phyloP scores from a whole-genome alignment of 2,888 invertebrate species.

The Macrosoma leucophasiata region DNA sequence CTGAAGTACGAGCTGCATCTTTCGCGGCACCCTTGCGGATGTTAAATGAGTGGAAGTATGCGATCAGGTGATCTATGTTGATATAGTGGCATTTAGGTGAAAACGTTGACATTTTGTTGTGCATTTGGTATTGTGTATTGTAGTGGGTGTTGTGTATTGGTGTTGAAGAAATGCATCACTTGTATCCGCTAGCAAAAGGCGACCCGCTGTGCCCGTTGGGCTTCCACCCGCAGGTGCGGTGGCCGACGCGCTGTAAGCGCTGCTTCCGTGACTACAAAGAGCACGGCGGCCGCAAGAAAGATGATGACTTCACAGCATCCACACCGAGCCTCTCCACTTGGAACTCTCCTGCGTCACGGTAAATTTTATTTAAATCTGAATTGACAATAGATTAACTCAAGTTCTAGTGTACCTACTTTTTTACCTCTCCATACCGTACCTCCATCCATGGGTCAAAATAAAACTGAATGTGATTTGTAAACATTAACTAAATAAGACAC shows the following conservation, averaged over 20 bases:
- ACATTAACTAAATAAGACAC: too few species aligned
- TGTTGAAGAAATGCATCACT: constrained; percentile 78
- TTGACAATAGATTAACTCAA: too few species aligned
- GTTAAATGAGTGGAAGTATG: constrained; percentile 34
- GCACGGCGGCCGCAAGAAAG: constrained; percentile 85
- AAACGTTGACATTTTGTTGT: constrained; percentile 61
- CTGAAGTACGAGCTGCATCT: constrained; percentile 22
- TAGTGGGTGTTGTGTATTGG: constrained; percentile 33
- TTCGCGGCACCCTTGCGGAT: constrained; percentile 25
- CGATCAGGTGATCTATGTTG: constrained; percentile 35
- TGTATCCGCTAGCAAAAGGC: constrained; percentile 86
- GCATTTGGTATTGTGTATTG: constrained; percentile 60
- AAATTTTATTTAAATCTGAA: too few species aligned
- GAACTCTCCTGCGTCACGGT: constrained; percentile 77
- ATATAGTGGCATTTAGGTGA: constrained; percentile 55
- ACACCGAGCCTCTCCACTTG: constrained; percentile 85
- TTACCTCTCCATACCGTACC: too few species aligned
- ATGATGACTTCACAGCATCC: constrained; percentile 82
- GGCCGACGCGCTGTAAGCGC: constrained; percentile 94
- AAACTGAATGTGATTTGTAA: too few species aligned
- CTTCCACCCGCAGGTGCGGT: constrained; percentile 95
- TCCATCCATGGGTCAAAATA: too few species aligned
- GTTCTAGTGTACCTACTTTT: too few species aligned
- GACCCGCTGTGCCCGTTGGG: constrained; percentile 94
- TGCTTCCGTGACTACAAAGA: constrained; percentile 96